Conservation (phyloP, 2,797 vertebrate genomes). For the Avahi laniger region DNA sequence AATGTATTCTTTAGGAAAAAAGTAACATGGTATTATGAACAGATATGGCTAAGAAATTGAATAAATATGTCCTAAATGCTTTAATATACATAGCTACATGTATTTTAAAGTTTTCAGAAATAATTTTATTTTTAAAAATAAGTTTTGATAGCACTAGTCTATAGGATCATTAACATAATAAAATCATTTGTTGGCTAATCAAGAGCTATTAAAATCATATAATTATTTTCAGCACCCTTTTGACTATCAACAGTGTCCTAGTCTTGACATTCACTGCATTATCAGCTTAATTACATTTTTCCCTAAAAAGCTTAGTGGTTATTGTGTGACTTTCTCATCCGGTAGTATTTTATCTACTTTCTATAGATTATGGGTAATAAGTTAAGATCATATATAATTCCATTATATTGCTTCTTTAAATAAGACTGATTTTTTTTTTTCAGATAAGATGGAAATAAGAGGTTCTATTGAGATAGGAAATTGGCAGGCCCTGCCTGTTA, state of each 20-base stretch:
- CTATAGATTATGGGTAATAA: not conserved
- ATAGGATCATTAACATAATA: not conserved
- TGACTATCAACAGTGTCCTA: not conserved
- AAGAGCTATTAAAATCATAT: not conserved
- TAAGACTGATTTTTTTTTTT: not conserved
- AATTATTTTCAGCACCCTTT: not conserved
- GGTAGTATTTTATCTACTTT: not conserved
- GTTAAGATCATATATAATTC: not conserved
- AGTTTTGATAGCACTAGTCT: not conserved
- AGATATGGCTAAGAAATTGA: not conserved
- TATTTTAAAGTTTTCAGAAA: not conserved
- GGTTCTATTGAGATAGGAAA: not conserved
- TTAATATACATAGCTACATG: not conserved
- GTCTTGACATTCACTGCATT: not conserved
- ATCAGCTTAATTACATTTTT: not conserved
- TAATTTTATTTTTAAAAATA: not conserved
- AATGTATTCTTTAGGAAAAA: not conserved
- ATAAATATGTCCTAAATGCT: not conserved
- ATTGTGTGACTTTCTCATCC: not conserved
- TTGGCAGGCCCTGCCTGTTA: too few species aligned
- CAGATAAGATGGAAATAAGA: not conserved
- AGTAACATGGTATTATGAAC: not conserved
- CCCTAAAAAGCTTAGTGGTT: not conserved
- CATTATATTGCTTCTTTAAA: not conserved
- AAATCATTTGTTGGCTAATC: not conserved